Evolutionary conservation across 2,113 vertebrate species (phyloP).

Genomic region (Tragelaphus strepsiceros): DNA sequence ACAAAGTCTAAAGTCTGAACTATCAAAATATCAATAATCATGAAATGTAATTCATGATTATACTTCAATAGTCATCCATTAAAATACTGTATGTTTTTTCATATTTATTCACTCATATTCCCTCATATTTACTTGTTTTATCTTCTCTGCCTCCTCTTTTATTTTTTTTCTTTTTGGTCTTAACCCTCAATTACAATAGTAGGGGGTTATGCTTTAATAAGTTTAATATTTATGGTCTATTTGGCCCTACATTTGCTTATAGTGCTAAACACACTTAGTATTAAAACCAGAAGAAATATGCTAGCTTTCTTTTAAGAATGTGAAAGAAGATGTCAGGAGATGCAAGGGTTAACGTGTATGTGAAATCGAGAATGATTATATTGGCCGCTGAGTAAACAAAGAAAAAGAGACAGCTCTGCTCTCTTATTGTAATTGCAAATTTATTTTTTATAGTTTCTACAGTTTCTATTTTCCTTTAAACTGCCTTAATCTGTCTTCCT

Average conservation of each 20-base stretch:
- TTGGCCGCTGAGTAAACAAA: slow-evolving; percentile 62
- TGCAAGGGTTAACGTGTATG: slow-evolving; percentile 47
- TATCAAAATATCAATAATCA: background rate
- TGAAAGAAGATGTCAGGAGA: background rate
- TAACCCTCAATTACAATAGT: background rate
- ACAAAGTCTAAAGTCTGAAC: background rate
- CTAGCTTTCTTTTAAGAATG: background rate
- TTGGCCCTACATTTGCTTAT: background rate
- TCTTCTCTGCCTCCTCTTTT: background rate
- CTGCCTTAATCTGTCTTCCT: slow-evolving; percentile 76
- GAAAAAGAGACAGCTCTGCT: slow-evolving; percentile 57
- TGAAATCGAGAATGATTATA: slow-evolving; percentile 28
- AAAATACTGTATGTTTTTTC: background rate
- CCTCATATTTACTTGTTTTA: background rate
- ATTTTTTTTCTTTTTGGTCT: background rate
- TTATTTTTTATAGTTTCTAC: slow-evolving; percentile 74
- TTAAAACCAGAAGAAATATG: background rate
- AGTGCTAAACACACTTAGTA: background rate
- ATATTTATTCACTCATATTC: background rate
- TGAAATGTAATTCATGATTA: background rate
- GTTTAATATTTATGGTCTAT: background rate
- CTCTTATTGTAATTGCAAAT: slow-evolving; percentile 76
- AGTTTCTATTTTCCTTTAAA: slow-evolving; percentile 75
- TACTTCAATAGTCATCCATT: background rate
- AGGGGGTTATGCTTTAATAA: background rate